These are phyloP conservation scores for Zaprionus tsacasi DNA, from an alignment of 1,140 invertebrate genomes.

Conservation along the genomic window DNA sequence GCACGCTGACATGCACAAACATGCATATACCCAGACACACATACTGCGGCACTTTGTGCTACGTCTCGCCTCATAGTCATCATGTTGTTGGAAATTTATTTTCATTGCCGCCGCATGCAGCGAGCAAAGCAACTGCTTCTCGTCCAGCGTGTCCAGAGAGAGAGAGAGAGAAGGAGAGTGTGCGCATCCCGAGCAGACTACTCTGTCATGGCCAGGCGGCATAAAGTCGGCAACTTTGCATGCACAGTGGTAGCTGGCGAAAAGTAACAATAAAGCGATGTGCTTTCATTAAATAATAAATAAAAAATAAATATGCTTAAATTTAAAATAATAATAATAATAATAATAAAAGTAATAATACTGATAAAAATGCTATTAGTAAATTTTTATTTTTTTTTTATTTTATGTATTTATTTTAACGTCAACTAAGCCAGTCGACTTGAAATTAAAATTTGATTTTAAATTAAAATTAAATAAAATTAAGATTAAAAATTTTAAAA, in stretches of 20 bases:
- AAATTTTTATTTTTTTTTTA: too few species aligned
- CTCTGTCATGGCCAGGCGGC: neutral
- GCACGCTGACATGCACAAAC: constrained; percentile 48
- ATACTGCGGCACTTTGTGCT: constrained; percentile 67
- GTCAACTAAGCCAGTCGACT: too few species aligned
- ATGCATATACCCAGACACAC: constrained; percentile 34
- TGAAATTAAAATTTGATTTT: too few species aligned
- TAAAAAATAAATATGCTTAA: too few species aligned
- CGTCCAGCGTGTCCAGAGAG: constrained; percentile 15
- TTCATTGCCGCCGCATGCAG: constrained; percentile 80
- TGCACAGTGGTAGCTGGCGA: neutral
- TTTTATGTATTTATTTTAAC: too few species aligned
- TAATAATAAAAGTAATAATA: too few species aligned
- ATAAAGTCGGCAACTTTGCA: constrained; percentile 1
- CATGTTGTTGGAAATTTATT: constrained; percentile 80
- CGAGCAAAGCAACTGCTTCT: neutral
- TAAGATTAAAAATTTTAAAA: too few species aligned
- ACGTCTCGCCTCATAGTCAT: constrained; percentile 79
- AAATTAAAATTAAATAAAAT: too few species aligned
- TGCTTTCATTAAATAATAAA: too few species aligned
- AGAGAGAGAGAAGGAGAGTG: neutral
- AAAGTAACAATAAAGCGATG: too few species aligned
- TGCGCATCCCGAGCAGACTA: neutral
- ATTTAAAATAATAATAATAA: too few species aligned
- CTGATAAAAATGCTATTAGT: too few species aligned